Evolutionary conservation across 1,140 invertebrate genomes (phyloP).

Genomic region (Caerostris darwini): DNA sequence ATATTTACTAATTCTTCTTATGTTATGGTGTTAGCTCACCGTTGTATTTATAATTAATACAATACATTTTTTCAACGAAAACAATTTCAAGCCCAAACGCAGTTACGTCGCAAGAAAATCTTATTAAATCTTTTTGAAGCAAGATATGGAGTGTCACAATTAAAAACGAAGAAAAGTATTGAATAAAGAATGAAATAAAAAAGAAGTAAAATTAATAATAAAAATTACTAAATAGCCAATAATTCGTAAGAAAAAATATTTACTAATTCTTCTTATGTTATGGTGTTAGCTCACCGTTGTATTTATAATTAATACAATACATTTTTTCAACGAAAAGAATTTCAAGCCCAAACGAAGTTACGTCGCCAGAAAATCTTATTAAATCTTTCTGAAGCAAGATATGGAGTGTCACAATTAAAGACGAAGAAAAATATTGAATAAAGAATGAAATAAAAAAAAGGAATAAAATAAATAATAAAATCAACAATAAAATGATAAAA

Average conservation of each 20-base stretch:
- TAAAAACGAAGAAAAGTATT: background rate
- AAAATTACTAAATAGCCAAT: too few relatives aligned
- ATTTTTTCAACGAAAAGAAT: background rate
- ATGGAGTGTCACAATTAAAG: conserved; percentile 38
- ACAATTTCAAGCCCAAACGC: background rate
- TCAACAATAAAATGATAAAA: too few relatives aligned
- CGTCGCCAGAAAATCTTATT: background rate
- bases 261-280: too few relatives aligned
- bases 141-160: conserved; percentile 18
- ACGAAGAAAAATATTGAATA: background rate
- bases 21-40: too few relatives aligned
- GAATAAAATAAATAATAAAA: background rate
- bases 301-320: background rate
- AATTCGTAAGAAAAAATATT: too few relatives aligned
- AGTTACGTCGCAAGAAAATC: background rate
- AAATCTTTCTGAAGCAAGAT: background rate
- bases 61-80: background rate
- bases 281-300: too few relatives aligned
- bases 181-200: conserved; percentile 30
- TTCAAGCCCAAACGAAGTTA: background rate
- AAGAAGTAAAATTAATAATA: background rate
- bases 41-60: background rate
- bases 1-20: too few relatives aligned
- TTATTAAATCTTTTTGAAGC: background rate
- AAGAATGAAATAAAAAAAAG: conserved; percentile 1